Percentiles rank a stretch among this genome's conserved stretches.
These are phyloP conservation scores for Lepidurus packardi DNA, from an alignment of 1,140 invertebrate genomes.

Conservation along the genomic window DNA sequence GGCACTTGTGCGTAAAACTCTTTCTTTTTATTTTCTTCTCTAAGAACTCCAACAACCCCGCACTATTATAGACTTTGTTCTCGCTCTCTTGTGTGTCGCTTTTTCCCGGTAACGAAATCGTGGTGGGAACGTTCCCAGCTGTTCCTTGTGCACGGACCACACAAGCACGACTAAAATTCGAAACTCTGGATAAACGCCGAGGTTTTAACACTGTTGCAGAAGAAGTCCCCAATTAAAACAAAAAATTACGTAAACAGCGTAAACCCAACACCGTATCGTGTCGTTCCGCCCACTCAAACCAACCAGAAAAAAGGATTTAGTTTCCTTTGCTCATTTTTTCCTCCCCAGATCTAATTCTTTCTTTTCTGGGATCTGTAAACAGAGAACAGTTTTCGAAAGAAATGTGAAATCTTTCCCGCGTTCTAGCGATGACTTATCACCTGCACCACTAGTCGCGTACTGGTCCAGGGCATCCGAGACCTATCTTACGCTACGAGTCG, in stretches of 20 bases:
- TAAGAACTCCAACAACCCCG: background rate
- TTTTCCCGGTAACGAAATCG: background rate
- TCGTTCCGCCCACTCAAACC: background rate
- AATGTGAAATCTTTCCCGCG: too few species aligned
- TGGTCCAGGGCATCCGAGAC: background rate
- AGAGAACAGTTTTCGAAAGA: too few species aligned
- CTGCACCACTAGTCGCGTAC: background rate
- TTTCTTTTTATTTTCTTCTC: too few species aligned
- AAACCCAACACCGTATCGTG: background rate
- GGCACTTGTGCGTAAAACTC: background rate
- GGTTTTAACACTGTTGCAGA: too few species aligned
- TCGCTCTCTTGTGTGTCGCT: background rate
- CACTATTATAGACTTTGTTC: background rate
- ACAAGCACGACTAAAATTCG: slow-evolving; percentile 15
- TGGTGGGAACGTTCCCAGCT: slow-evolving; percentile 3
- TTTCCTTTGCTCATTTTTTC: background rate
- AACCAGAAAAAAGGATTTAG: slow-evolving; percentile 20
- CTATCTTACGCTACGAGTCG: background rate
- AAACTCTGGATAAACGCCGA: background rate
- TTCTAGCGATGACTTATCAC: background rate
- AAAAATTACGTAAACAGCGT: background rate
- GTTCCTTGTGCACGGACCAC: background rate
- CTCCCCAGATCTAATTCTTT: background rate
- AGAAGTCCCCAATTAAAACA: background rate
- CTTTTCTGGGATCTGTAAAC: too few species aligned